Evolutionary conservation across 2,797 vertebrate genomes (phyloP).

Genomic region (Fratercula arctica): DNA sequence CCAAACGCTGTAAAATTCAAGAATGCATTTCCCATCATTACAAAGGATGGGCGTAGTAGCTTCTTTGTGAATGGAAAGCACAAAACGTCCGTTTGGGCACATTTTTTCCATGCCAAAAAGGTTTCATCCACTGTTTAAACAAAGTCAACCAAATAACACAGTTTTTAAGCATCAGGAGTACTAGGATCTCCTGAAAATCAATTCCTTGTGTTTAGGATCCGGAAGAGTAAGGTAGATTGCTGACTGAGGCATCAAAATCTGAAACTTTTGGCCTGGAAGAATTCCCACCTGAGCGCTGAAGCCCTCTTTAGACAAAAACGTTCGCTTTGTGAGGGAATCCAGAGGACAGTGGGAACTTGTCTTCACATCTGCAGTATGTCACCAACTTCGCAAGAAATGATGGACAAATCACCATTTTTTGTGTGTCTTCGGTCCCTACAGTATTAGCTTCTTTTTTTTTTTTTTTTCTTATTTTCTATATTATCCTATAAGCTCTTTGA

Average conservation of each 20-base stretch:
- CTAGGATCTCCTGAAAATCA: not conserved
- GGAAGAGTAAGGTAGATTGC: not conserved
- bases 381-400: not conserved
- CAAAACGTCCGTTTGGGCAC: accelerated
- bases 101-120: not conserved
- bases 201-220: not conserved
- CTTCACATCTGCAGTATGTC: not conserved
- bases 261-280: not conserved
- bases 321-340: not conserved
- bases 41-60: no score
- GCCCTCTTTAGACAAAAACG: not conserved
- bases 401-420: no score
- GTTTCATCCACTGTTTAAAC: not conserved
- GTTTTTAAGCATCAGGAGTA: not conserved
- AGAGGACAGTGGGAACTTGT: not conserved
- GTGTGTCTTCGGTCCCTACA: not conserved
- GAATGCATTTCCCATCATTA: not conserved
- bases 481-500: not conserved
- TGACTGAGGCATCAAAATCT: not conserved
- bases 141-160: not conserved
- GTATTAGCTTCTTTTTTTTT: not conserved
- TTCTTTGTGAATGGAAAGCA: not conserved
- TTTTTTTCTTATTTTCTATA: no score
- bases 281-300: not conserved
- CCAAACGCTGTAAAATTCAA: not conserved